Conservation (phyloP, 2,888 invertebrate species). For the Torymus texanus region DNA sequence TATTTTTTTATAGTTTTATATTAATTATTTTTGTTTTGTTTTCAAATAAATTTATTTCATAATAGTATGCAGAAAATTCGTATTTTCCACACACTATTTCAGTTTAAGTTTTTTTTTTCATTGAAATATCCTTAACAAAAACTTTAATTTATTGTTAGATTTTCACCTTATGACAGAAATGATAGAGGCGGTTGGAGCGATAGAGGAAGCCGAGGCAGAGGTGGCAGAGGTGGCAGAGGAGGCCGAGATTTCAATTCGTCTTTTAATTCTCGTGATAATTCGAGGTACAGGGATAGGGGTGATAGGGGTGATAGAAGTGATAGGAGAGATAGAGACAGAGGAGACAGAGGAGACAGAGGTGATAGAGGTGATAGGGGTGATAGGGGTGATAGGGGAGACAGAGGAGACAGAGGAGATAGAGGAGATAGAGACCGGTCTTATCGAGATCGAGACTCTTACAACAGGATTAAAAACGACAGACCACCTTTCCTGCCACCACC, state of each 20-base stretch:
- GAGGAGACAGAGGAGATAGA: conserved; percentile 22
- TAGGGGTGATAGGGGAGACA: conserved; percentile 23
- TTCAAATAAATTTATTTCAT: too few species aligned
- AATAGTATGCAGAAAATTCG: too few species aligned
- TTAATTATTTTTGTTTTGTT: too few species aligned
- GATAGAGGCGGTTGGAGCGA: conserved; percentile 43
- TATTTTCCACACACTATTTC: too few species aligned
- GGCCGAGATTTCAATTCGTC: conserved; percentile 14
- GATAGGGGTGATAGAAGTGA: conserved; percentile 11
- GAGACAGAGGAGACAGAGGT: too few species aligned
- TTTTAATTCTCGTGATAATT: conserved; percentile 45
- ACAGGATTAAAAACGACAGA: conserved; percentile 24
- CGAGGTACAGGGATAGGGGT: conserved; percentile 37
- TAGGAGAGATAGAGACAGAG: conserved; percentile 2
- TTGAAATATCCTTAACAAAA: too few species aligned
- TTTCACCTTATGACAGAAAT: conserved; percentile 48
- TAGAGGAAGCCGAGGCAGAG: conserved; percentile 28
- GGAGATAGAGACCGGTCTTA: conserved; percentile 30
- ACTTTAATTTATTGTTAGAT: conserved; percentile 35
- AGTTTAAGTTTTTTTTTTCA: too few species aligned
- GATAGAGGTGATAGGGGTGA: conserved; percentile 31
- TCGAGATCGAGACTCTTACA: conserved; percentile 12
- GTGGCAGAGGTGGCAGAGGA: conserved; percentile 19
- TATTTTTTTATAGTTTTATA: too few species aligned
- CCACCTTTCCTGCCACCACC: conserved; percentile 11